phyloP scores from a whole-genome alignment of 2,113 vertebrate genomes.

The Grantiella picta region DNA sequence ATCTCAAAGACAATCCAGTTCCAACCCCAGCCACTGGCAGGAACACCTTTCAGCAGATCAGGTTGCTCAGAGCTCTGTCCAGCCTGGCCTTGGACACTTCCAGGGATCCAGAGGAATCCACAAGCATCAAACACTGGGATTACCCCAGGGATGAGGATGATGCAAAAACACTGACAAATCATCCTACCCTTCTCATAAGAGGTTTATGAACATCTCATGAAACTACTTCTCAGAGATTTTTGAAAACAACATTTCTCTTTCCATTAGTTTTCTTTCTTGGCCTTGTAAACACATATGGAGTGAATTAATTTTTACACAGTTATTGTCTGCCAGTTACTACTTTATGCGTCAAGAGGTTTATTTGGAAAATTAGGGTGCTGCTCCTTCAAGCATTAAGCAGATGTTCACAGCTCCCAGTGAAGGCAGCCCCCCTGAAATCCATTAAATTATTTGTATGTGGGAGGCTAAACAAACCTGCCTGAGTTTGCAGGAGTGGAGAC shows the following conservation, averaged over 20 bases:
- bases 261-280: not conserved
- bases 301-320: constrained; percentile 11
- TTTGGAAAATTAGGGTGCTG: constrained; percentile 45
- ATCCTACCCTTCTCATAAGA: not conserved
- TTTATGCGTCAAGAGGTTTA: not conserved
- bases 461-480: constrained; percentile 1
- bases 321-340: constrained; percentile 20
- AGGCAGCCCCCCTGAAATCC: not conserved
- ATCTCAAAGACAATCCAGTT: not conserved
- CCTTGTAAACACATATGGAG: not conserved
- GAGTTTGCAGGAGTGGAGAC: not conserved
- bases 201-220: not conserved
- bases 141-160: not conserved
- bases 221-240: not conserved
- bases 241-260: not conserved
- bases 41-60: not conserved
- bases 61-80: not conserved
- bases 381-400: constrained; percentile 13
- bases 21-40: not conserved
- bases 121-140: not conserved
- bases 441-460: not conserved
- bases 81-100: not conserved
- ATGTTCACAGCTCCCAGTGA: not conserved
- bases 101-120: not conserved
- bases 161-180: not conserved